Percentiles rank a stretch among this genome's conserved stretches.
Evolutionary conservation across 2,113 vertebrate species (phyloP).

Genomic region (Pagrus major): DNA sequence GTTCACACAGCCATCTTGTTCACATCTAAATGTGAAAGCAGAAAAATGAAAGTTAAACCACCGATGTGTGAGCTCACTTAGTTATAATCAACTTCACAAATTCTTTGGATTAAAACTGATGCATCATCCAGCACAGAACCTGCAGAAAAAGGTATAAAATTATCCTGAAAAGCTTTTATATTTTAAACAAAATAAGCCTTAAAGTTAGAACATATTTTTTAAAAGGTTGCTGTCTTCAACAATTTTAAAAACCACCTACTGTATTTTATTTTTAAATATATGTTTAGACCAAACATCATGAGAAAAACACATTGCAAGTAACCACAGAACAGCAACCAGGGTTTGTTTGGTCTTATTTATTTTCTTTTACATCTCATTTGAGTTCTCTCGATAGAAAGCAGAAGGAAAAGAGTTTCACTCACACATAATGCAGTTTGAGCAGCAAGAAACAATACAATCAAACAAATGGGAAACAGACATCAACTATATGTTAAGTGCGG

Average conservation of each 20-base stretch:
- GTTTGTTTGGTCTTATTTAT: constrained; percentile 49
- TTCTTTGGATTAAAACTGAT: not conserved
- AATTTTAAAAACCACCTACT: too few species aligned
- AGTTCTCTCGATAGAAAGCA: constrained; percentile 46
- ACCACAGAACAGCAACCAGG: not conserved
- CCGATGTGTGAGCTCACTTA: not conserved
- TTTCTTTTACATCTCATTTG: constrained; percentile 59
- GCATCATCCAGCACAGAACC: not conserved
- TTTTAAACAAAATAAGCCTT: too few species aligned
- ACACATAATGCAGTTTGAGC: constrained; percentile 65
- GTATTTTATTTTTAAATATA: too few species aligned
- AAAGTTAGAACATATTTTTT: not conserved
- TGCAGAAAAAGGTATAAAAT: not conserved
- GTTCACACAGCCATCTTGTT: not conserved
- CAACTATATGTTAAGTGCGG: constrained; percentile 45
- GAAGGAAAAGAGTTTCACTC: constrained; percentile 66
- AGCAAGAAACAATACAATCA: constrained; percentile 70
- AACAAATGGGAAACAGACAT: constrained; percentile 55
- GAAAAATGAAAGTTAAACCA: not conserved
- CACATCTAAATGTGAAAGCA: not conserved
- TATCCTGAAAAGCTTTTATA: not conserved
- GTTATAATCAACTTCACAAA: not conserved
- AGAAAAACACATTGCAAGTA: not conserved
- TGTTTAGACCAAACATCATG: not conserved
- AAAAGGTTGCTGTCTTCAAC: too few species aligned